Evolutionary conservation across 92 coral and sea anemone species (phyloP), one percentile per base, ranked within the genome.

Genomic region (Heliopora coerulea): DNA sequence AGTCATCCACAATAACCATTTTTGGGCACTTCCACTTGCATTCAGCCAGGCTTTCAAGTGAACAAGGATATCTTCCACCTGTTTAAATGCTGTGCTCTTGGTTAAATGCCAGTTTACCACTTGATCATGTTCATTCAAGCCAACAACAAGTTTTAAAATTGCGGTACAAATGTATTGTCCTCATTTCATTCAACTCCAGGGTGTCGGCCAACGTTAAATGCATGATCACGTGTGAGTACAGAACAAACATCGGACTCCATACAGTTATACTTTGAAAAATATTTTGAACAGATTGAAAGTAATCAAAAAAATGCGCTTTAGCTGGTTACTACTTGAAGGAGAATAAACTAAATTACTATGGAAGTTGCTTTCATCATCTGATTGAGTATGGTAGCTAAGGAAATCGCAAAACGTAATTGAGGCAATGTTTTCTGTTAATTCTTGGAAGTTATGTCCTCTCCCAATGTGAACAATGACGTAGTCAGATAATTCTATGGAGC

Each of bases 151-250:
- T 86, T 86, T 68, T 83, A 67, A 59, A 89, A 85, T 65, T 89
- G 96, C 33, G 44, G 68, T 0, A 89, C 83, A 61, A 83, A 82
- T 29, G 24, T 32, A 15, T 61, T 59, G 48, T 89, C 96, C 1
- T 35, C 14, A 1, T 35, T 48, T 18, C 88, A 58, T 20, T 57
- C 44, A 10, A 74, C 82, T 23, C 90, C 88, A 12, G 83, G 76
- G 42, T 83, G 82, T 58, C 83, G 83, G 70, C 91, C 80, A 0
- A 83, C 85, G 68, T 80, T 87, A 63, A 83, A 87, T 33, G 91
- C 80, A 80, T 87, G 91, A 61, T 87, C 91, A 73, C 91, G 83
- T 9, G 86, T 69, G 21, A 87, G 80, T 13, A 78, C 60, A 29
- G 82, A 76, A 42, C 81, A 79, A 7, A 58, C 66, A 1, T 23